phyloP scores from a whole-genome alignment of 1,140 invertebrate species.

The Drepana arcuata region DNA sequence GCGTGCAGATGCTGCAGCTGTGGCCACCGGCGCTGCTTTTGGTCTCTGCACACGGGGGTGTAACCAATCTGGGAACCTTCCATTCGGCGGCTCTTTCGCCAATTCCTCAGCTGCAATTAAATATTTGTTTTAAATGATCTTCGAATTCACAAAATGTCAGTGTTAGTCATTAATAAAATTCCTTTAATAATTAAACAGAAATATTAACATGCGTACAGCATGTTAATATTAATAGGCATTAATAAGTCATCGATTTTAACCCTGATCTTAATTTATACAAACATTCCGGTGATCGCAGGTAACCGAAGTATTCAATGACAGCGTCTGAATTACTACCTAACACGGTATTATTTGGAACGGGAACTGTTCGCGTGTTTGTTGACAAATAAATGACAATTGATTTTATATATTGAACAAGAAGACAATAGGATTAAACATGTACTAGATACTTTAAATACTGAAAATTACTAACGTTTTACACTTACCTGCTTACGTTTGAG shows the following conservation, averaged over 20 bases:
- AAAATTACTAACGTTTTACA: too few species aligned
- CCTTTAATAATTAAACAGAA: too few species aligned
- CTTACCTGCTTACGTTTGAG: too few species aligned
- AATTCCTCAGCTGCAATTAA: constrained; percentile 47
- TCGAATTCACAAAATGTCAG: too few species aligned
- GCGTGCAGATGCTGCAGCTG: constrained; percentile 24
- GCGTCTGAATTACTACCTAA: constrained; percentile 27
- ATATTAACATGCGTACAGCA: too few species aligned
- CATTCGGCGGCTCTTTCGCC: constrained; percentile 52
- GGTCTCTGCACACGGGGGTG: constrained; percentile 50
- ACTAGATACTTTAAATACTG: too few species aligned
- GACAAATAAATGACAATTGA: constrained; percentile 30
- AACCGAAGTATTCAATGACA: constrained; percentile 15
- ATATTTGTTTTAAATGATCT: too few species aligned
- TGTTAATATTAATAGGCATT: too few species aligned
- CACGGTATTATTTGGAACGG: constrained; percentile 32
- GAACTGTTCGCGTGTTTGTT: constrained; percentile 30
- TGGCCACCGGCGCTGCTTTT: too few species aligned
- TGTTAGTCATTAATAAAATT: too few species aligned
- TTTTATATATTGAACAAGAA: too few species aligned
- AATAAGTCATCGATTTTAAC: constrained; percentile 18
- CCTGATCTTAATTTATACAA: constrained; percentile 9
- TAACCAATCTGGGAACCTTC: constrained; percentile 62
- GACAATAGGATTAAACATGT: too few species aligned
- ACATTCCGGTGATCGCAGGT: constrained; percentile 6